Evolutionary conservation across 2,797 vertebrate genomes (phyloP).

Genomic region (Stomatorhinus walkeri): DNA sequence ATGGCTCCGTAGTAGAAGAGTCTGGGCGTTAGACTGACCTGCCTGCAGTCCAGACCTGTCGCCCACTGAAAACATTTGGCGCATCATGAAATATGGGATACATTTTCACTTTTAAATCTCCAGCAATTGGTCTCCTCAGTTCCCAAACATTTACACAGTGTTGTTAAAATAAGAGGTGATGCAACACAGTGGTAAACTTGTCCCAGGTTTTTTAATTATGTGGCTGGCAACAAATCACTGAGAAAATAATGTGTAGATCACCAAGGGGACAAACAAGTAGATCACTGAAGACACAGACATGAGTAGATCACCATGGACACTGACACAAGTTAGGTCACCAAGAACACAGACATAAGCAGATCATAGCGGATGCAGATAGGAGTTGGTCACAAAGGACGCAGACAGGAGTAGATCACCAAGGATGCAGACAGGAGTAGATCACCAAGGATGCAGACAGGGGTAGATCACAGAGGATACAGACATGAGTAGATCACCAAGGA

Average conservation of each 20-base stretch:
- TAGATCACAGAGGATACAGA: too few relatives aligned
- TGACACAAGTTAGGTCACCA: too few relatives aligned
- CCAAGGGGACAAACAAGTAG: neutral
- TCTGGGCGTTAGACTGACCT: neutral
- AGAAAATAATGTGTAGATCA: neutral
- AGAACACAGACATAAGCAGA: neutral
- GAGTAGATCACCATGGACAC: neutral
- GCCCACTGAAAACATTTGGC: neutral
- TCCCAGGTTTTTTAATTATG: neutral
- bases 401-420: too few relatives aligned
- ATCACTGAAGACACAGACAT: neutral
- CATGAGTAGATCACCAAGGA: too few relatives aligned
- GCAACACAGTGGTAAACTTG: neutral
- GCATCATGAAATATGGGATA: neutral
- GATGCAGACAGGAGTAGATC: too few relatives aligned
- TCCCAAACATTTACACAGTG: neutral
- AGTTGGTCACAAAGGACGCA: neutral
- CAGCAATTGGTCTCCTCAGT: slow-evolving; percentile 68
- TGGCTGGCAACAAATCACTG: neutral
- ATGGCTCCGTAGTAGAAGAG: neutral
- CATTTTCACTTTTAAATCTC: slow-evolving; percentile 36
- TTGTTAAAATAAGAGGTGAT: neutral
- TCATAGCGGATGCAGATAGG: neutral
- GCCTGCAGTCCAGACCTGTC: neutral
- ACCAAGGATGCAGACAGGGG: too few relatives aligned